These are phyloP conservation scores for Nautilus pompilius DNA, from an alignment of 1,140 invertebrate genomes.

Conservation along the genomic window DNA sequence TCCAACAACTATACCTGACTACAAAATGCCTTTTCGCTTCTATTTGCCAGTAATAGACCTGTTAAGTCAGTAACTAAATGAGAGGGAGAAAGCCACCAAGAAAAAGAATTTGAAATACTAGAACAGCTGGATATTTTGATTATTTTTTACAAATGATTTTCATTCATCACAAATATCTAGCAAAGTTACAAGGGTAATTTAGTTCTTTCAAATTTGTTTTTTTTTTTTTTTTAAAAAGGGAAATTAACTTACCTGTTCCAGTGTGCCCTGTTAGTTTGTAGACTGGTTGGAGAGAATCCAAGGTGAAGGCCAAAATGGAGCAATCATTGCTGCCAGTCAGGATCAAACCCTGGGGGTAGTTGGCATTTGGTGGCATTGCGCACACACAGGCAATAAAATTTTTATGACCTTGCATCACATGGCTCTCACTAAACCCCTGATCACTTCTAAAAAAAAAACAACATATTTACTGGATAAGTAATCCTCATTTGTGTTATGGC, in stretches of 20 bases:
- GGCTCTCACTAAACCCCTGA: conserved; percentile 58
- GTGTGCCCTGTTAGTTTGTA: conserved; percentile 74
- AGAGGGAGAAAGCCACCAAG: not conserved
- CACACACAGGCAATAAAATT: conserved; percentile 83
- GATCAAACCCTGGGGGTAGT: conserved; percentile 73
- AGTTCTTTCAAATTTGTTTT: not conserved
- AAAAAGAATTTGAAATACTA: not conserved
- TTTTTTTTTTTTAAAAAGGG: not conserved
- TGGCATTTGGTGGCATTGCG: conserved; percentile 67
- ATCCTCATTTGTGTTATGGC: too few relatives aligned
- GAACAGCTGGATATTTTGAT: not conserved
- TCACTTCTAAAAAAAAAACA: conserved; percentile 54
- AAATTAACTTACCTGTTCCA: conserved; percentile 63
- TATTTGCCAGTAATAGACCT: too few relatives aligned
- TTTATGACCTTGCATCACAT: conserved; percentile 74
- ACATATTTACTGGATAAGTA: not conserved
- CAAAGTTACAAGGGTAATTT: not conserved
- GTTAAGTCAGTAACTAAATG: not conserved
- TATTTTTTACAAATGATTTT: too few relatives aligned
- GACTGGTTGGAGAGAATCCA: conserved; percentile 60
- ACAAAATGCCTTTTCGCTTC: too few relatives aligned
- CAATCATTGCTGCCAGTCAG: conserved; percentile 87
- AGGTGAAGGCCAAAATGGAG: conserved; percentile 72
- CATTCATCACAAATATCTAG: not conserved
- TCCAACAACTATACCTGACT: too few relatives aligned